Base-by-base conservation (phyloP, 2,797 vertebrate species). In the Pseudotriccus pelzelni region DNA sequence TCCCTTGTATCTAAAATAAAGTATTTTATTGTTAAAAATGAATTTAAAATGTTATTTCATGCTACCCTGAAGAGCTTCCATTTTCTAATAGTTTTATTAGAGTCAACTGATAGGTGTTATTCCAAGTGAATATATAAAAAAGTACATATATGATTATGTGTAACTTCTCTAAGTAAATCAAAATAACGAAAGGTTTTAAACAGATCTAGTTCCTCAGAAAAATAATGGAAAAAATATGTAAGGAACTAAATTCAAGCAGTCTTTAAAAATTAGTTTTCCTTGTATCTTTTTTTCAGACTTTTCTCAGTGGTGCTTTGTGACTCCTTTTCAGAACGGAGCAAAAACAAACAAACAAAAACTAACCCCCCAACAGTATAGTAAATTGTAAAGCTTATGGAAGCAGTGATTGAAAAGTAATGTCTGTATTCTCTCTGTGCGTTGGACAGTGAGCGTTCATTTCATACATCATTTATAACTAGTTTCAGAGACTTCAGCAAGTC, bases 381-480 rank as follows among this genome's bases (percentile, higher is more conserved):
- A 72, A 87, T 90, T 80, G 52, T 46, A 84, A 89, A 90, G 37
- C 28, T 58, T 81, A 37, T 32, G 67, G 39, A 63, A 95, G 14
- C 24, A 64, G 56, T 46, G 34, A 86, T 58, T 89, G 41, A 89
- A 56, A 93, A 83, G 34, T n/a, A 27, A 22, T 89, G 77, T 87
- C 39, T 85, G 19, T 74, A 89, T 86, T 84, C 62, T 93, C 44
- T 55, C 53, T 66, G 68, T 70, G 32, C 53, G 70, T 76, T 77
- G n/a, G 73, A 46, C 49, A 91, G 47, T 36, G 30, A 87, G 47
- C 7, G 89, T 90, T 90, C 55, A 68, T 90, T 95, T 94, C 55
- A 92, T 88, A 80, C 64, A 78, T 91, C 41, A 82, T 89, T 96
- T 92, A 84, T 87, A 92, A 69, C 46, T 44, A 79, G 15, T 5